Conservation (phyloP, 2,113 vertebrate genomes). For the Mellivora capensis region DNA sequence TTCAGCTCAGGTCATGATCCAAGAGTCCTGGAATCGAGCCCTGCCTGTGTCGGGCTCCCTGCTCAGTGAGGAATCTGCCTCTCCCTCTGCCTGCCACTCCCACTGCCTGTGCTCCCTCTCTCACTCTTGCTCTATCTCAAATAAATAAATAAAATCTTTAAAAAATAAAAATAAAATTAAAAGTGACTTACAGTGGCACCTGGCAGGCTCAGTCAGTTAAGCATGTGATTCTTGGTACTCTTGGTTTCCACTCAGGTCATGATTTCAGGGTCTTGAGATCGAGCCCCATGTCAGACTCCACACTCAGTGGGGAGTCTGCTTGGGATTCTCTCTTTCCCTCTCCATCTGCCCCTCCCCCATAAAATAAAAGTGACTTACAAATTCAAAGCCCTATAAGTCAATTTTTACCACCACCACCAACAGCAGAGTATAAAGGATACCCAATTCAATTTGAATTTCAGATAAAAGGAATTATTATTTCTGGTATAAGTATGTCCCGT, state of each 20-base stretch:
- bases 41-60: not conserved
- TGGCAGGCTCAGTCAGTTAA: not conserved
- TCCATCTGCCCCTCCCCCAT: not conserved
- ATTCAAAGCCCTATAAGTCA: not conserved
- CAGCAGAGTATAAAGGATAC: not conserved
- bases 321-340: not conserved
- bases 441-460: not conserved
- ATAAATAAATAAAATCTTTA: too few relatives aligned
- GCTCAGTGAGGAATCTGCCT: not conserved
- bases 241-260: not conserved
- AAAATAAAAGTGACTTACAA: not conserved
- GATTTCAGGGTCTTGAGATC: not conserved
- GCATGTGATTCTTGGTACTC: not conserved
- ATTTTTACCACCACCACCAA: not conserved
- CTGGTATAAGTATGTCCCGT: not conserved
- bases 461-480: not conserved
- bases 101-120: not conserved
- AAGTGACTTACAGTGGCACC: not conserved
- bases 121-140: too few relatives aligned
- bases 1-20: not conserved
- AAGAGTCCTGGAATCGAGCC: not conserved
- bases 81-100: not conserved
- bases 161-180: too few relatives aligned
- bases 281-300: not conserved
- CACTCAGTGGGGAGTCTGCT: not conserved